Percentiles rank a stretch among this genome's conserved stretches.
phyloP scores from a whole-genome alignment of 2,888 invertebrate species.

The Eudiplozoon nipponicum region DNA sequence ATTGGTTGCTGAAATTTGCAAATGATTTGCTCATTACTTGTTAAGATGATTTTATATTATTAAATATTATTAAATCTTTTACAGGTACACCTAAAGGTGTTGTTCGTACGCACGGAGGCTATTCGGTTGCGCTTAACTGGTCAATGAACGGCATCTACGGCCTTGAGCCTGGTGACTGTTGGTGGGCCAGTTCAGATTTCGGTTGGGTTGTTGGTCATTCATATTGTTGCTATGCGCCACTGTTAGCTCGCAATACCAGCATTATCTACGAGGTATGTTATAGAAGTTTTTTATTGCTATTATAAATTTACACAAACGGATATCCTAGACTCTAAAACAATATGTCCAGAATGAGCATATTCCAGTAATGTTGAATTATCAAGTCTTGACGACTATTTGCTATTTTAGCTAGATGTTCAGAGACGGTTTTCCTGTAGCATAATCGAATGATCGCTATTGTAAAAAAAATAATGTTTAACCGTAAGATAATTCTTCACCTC shows the following conservation, averaged over 20 bases:
- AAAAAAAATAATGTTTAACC: too few species aligned
- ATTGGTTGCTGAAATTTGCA: too few species aligned
- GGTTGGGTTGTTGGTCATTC: constrained; percentile 55
- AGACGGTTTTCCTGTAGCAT: too few species aligned
- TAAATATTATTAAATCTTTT: constrained; percentile 21
- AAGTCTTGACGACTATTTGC: too few species aligned
- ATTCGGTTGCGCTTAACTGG: constrained; percentile 52
- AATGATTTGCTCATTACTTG: too few species aligned
- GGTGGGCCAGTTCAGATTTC: constrained; percentile 50
- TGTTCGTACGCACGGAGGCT: constrained; percentile 52
- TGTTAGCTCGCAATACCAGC: constrained; percentile 42
- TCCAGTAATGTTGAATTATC: too few species aligned
- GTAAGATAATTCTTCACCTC: too few species aligned
- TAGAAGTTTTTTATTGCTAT: background rate
- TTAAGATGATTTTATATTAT: background rate
- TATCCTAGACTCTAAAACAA: too few species aligned
- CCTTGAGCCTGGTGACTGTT: constrained; percentile 32
- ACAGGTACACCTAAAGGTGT: constrained; percentile 26
- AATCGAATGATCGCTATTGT: too few species aligned
- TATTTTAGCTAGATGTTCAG: too few species aligned
- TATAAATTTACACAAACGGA: background rate
- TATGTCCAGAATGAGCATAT: too few species aligned
- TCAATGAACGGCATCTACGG: constrained; percentile 50
- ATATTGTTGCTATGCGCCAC: constrained; percentile 62
- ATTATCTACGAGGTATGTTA: constrained; percentile 24